Conservation (phyloP, 2,888 invertebrate species). For the Caenorhabditis sp. region DNA sequence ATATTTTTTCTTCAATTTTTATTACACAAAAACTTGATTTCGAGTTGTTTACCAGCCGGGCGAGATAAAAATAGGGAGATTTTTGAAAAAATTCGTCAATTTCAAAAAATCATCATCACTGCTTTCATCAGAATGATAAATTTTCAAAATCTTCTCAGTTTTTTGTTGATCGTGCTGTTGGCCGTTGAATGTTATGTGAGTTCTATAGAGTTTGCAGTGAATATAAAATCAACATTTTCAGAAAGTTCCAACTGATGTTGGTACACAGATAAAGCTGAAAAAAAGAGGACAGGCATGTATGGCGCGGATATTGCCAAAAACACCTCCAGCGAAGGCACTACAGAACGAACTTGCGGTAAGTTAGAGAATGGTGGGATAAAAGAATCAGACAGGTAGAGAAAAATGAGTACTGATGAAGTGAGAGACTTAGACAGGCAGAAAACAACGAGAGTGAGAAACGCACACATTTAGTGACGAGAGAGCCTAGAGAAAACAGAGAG, state of each 20-base stretch:
- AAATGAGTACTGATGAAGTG: no score
- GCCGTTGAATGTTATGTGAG: not conserved
- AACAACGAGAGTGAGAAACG: no score
- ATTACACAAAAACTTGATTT: conserved; percentile 1
- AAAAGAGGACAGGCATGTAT: conserved; percentile 36
- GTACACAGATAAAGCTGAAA: conserved; percentile 36
- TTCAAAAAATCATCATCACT: no score
- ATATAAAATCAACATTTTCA: not conserved
- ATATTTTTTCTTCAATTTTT: not conserved
- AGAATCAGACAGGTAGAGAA: no score
- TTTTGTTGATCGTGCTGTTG: not conserved
- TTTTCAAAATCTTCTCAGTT: not conserved
- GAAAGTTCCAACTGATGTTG: conserved; percentile 28
- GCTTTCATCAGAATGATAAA: no score
- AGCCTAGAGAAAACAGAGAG: no score
- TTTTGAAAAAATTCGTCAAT: no score
- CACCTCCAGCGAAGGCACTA: conserved; percentile 14
- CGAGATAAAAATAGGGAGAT: not conserved
- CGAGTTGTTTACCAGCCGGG: not conserved
- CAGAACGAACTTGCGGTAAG: conserved; percentile 32
- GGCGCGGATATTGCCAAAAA: conserved; percentile 29
- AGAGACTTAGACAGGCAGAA: no score
- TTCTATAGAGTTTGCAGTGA: not conserved
- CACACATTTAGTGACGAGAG: no score
- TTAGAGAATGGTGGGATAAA: no score